These are phyloP conservation scores for Strigops habroptila DNA, from an alignment of 2,113 vertebrate genomes.

Conservation along the genomic window DNA sequence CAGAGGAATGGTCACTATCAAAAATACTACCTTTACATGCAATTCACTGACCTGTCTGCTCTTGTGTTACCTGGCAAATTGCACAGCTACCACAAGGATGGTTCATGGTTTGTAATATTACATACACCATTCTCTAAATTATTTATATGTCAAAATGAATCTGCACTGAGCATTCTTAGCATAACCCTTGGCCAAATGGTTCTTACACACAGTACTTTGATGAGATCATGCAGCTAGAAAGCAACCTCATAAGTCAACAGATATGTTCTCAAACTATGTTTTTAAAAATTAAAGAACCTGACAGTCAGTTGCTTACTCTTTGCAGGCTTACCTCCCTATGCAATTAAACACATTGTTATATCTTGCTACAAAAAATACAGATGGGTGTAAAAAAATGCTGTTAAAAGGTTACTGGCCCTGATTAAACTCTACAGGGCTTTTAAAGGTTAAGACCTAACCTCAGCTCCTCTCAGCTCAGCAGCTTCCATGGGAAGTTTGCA, in stretches of 20 bases:
- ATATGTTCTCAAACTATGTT: background rate
- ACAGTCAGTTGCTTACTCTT: background rate
- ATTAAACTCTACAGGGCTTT: conserved; percentile 4
- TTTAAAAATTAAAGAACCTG: background rate
- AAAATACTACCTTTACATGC: background rate
- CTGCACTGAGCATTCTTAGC: background rate
- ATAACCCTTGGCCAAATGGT: background rate
- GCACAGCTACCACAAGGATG: background rate
- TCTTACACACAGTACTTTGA: background rate
- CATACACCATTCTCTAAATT: background rate
- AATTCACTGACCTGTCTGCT: background rate
- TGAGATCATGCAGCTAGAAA: background rate
- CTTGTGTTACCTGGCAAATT: background rate
- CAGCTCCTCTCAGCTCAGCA: background rate
- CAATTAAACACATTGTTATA: background rate
- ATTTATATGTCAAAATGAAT: background rate
- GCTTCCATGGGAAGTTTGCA: background rate
- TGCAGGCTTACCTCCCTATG: background rate
- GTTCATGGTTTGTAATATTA: background rate
- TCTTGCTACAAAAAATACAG: background rate
- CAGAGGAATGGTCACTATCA: background rate
- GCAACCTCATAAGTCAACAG: background rate
- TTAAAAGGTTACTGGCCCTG: background rate
- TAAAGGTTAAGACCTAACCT: conserved; percentile 10
- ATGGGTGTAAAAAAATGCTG: background rate